Base-by-base conservation (phyloP, 23 tunicate genomes). In the Ascidia mentula region DNA sequence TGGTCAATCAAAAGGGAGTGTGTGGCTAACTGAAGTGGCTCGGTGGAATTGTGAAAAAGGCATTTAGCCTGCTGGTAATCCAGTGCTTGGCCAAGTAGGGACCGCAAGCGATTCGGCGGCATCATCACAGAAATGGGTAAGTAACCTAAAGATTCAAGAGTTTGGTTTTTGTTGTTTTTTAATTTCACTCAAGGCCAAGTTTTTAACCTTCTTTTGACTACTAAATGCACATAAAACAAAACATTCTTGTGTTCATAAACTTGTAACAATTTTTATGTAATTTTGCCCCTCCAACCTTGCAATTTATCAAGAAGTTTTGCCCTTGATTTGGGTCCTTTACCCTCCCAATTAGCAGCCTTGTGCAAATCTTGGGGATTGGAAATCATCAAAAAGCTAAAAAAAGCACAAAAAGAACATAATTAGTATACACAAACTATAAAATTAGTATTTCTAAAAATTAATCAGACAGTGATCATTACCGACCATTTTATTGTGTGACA, bases 311-410 rank as follows among this genome's bases (percentile, higher is more conserved):
- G 77, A 33, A 95, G 79, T 69, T 83, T 86, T 37, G 84, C 77
- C 76, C 99, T 86, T 7, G 96, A 86, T 39, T 82, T 87, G 5
- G 59, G 77, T 4, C 99, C 96, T 83, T 90, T 95, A 18, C 99
- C 99, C 6, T 89, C 89, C 99, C 99, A 95, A 40, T 80, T 87
- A n/a, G 96, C 96, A 81, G 84, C 86, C 75, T 83, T 80, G 39
- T 73, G 83, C 42, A 95, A 79, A 20, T 95, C 96, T 70, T 82
- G 69, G 74, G 80, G 61, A 65, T 83, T 91, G 40, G 90, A 53
- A 17, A 95, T 78, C 99, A 89, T 95, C 73, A 89, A 74, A 69
- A 95, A 95, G 20, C 95, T 95, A 45, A 59, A 69, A 15, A 39
- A 60, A 0, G 38, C 33, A 45, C n/a, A 40, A 1, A 20, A 53